phyloP scores from a whole-genome alignment of 1,140 invertebrate genomes.

The Gonioctena quinquepunctata region DNA sequence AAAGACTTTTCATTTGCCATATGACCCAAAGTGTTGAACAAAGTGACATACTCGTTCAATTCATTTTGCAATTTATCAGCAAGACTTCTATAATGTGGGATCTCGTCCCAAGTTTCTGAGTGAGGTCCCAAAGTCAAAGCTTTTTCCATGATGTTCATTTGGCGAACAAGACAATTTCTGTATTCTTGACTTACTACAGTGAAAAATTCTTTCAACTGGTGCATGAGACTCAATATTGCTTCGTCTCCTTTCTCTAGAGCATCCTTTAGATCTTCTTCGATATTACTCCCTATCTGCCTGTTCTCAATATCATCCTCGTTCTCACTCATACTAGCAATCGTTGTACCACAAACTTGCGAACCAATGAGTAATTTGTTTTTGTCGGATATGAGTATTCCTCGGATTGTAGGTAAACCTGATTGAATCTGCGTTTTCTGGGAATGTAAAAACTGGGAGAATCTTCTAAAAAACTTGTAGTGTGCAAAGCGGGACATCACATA shows the following conservation, averaged over 20 bases:
- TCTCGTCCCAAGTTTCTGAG: conserved; percentile 43
- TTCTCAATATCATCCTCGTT: not conserved
- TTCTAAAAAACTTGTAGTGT: not conserved
- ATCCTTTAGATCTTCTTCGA: conserved; percentile 34
- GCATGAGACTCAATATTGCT: conserved; percentile 42
- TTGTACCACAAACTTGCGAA: not conserved
- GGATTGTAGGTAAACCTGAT: not conserved
- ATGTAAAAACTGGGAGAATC: not conserved
- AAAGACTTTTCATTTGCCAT: conserved; percentile 39
- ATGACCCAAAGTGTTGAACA: conserved; percentile 40
- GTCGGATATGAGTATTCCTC: not conserved
- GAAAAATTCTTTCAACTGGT: conserved; percentile 38
- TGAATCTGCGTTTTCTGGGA: not conserved
- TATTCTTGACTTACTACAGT: conserved; percentile 44
- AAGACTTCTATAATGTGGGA: conserved; percentile 41
- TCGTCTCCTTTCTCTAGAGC: conserved; percentile 39
- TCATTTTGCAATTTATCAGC: conserved; percentile 43
- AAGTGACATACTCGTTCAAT: conserved; percentile 41
- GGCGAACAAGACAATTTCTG: conserved; percentile 40
- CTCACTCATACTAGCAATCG: not conserved
- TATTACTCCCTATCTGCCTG: not conserved
- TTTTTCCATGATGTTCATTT: conserved; percentile 46
- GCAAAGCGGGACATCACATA: not conserved
- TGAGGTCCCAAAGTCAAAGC: conserved; percentile 31
- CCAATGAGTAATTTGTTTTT: not conserved